Base-by-base conservation (phyloP, 2,888 invertebrate genomes). In the Deilephila elpenor region DNA sequence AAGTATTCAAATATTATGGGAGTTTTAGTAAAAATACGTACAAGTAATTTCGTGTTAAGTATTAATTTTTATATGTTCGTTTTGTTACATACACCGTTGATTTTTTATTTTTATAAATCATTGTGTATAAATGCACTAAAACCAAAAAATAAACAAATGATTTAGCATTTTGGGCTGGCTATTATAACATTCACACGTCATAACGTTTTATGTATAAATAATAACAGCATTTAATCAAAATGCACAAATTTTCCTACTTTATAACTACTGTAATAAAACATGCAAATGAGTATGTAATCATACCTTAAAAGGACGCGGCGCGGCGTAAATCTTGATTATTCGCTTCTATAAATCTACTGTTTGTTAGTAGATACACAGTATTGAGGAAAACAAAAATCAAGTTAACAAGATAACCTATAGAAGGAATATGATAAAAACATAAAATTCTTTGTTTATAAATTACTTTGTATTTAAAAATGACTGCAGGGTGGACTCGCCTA, bases 201-300 rank as follows among this genome's bases (percentile, higher is more conserved):
- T 44, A 64, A 0, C 11, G 5, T 14, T 17, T 67, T 51, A 34
- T 17, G 44, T 73, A 1, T 72, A 34, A 34, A 34, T 51, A 67
- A 25, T 25, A 37, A 51, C 25, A 51, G 25, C 17, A 25, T 3
- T 51, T 51, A 44, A 67, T 51, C 1, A 29, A 44, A 56, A 67
- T 67, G 67, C 67, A 67, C 25, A 64, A 67, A 51, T 67, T 67
- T 67, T 67, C 51, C 67, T 67, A 67, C 34, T 8, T 37, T 37
- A 64, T 64, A 67, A 44, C 67, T 51, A 44, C 25, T 44, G 20
- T 29, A 64, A 67, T 67, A 51, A 51, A 51, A 14, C 44, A 67
- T 67, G 67, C 51, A 51, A 67, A 67, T 67, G 14, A 25, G 25
- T 19, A 7, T 51, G 44, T 25, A 25, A 67, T 29, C 67, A 51